Evolutionary conservation across 1,140 invertebrate genomes (phyloP).

Genomic region (Delia radicum): DNA sequence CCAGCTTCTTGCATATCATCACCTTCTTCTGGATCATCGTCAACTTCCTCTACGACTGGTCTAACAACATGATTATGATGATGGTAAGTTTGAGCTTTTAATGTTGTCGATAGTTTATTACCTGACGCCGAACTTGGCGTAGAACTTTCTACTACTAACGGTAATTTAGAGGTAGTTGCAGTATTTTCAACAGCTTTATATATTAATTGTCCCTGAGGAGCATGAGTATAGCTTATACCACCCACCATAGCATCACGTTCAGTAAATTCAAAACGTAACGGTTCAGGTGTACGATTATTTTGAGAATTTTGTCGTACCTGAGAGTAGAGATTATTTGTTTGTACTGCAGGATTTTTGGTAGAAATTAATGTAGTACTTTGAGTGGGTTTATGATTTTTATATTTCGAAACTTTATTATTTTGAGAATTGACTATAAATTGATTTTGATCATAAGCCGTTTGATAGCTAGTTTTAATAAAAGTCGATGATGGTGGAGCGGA

Average conservation of each 20-base stretch:
- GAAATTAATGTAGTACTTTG: slow-evolving; percentile 28
- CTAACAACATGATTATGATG: background rate
- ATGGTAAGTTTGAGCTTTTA: background rate
- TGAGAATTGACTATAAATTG: slow-evolving; percentile 49
- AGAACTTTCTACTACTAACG: background rate
- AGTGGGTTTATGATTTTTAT: slow-evolving; percentile 37
- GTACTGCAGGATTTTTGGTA: background rate
- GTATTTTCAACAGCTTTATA: background rate
- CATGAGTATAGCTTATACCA: slow-evolving; percentile 33
- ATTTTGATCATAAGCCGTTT: slow-evolving; percentile 44
- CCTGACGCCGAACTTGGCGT: background rate
- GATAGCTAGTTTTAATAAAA: slow-evolving; percentile 50
- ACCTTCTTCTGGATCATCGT: slow-evolving; percentile 31
- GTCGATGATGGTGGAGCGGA: slow-evolving; percentile 26
- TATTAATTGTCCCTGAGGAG: slow-evolving; percentile 6
- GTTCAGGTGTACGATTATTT: slow-evolving; percentile 40
- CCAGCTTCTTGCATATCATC: slow-evolving; percentile 33
- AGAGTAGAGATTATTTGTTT: slow-evolving; percentile 30
- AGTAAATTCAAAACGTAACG: slow-evolving; percentile 49
- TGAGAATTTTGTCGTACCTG: slow-evolving; percentile 30
- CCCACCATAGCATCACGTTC: slow-evolving; percentile 43
- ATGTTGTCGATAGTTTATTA: background rate
- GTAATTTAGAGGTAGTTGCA: background rate
- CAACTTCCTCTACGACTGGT: slow-evolving; percentile 24
- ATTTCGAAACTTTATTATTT: slow-evolving; percentile 49